Percentiles rank a stretch among this genome's conserved stretches.
Conservation (phyloP, 2,797 vertebrate species). For the Anguilla anguilla region DNA sequence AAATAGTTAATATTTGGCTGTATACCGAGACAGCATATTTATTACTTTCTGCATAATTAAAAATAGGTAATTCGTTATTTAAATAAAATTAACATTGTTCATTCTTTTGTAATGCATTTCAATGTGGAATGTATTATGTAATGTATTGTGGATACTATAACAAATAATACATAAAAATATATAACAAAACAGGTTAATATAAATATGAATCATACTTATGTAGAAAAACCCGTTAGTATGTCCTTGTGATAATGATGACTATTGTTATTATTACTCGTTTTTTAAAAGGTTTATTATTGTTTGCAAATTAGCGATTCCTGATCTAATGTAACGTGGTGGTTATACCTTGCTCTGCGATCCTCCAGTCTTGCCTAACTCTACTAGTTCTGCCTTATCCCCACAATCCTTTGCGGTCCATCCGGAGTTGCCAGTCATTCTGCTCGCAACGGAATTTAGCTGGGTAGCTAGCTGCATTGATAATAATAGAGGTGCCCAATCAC, state of each 20-base stretch:
- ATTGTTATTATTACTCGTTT: too few species aligned
- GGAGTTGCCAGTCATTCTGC: conserved; percentile 73
- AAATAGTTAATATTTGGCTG: not conserved
- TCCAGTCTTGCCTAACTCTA: conserved; percentile 24
- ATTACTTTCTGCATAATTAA: not conserved
- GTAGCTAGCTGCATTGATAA: not conserved
- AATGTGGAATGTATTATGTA: too few species aligned
- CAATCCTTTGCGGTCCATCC: conserved; percentile 53
- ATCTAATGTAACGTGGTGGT: not conserved
- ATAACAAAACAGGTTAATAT: too few species aligned
- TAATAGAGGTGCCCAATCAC: conserved; percentile 26
- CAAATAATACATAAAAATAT: not conserved
- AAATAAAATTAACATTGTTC: not conserved
- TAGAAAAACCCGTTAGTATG: too few species aligned
- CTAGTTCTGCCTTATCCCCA: conserved; percentile 56
- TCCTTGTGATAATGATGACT: too few species aligned
- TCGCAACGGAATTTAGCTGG: conserved; percentile 23
- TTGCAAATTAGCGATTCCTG: too few species aligned
- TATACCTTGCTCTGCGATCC: conserved; percentile 22
- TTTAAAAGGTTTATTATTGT: too few species aligned
- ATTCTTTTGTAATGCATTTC: not conserved
- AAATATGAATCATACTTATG: too few species aligned
- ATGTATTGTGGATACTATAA: not conserved
- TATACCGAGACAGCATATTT: not conserved
- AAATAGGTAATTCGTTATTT: not conserved